Evolutionary conservation across 2,113 vertebrate genomes (phyloP).

Genomic region (Antigone vipio): DNA sequence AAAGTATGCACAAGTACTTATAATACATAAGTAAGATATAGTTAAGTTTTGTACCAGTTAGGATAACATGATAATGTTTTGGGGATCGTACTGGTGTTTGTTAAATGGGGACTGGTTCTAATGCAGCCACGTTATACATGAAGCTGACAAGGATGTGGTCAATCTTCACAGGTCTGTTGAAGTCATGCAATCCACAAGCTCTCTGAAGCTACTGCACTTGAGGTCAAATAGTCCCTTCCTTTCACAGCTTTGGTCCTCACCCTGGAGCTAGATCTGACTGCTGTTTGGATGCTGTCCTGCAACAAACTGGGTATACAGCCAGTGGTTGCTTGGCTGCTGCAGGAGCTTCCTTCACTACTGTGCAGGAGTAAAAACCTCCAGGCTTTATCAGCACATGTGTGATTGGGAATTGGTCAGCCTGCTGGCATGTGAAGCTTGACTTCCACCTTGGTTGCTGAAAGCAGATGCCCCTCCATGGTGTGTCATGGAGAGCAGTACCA

Average conservation of each 20-base stretch:
- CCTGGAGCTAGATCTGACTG: background rate
- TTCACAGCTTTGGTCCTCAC: background rate
- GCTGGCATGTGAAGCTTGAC: background rate
- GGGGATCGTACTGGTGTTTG: conserved; percentile 36
- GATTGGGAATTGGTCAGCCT: background rate
- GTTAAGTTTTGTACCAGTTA: conserved; percentile 65
- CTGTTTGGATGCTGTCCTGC: background rate
- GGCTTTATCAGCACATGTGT: background rate
- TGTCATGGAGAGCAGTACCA: background rate
- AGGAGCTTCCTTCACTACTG: background rate
- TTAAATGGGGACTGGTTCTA: conserved; percentile 16
- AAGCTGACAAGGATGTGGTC: background rate
- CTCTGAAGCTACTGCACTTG: background rate
- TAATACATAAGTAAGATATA: conserved; percentile 40
- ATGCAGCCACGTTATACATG: background rate
- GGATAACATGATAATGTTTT: conserved; percentile 37
- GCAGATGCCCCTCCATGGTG: background rate
- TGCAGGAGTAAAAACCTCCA: background rate
- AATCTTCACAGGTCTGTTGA: background rate
- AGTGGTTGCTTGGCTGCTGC: background rate
- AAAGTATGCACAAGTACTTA: conserved; percentile 67
- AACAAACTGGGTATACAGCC: accelerated
- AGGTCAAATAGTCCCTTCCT: background rate
- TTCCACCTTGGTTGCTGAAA: background rate
- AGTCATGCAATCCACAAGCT: accelerated